Evolutionary conservation across 2,888 invertebrate genomes (phyloP).

Genomic region (Pseudeuparius sepicola): DNA sequence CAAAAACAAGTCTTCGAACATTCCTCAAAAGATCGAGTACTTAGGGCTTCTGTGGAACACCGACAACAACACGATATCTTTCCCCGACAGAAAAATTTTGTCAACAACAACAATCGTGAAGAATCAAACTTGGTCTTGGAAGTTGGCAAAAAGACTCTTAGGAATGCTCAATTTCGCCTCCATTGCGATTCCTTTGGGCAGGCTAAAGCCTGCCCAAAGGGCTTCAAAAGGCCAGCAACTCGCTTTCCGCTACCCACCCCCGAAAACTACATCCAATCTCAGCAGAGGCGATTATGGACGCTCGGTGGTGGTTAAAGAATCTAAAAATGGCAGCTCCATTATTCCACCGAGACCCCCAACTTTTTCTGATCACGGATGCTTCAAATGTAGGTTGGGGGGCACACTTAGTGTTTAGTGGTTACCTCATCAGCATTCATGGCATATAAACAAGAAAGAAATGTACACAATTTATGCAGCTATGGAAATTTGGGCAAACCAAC

Average conservation of each 20-base stretch:
- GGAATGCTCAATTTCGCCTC: slow-evolving; percentile 18
- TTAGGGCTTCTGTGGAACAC: slow-evolving; percentile 8
- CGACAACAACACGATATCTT: not conserved
- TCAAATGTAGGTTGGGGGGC: slow-evolving; percentile 19
- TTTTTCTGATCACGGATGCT: slow-evolving; percentile 21
- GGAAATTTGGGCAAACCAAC: not conserved
- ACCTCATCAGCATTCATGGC: slow-evolving; percentile 15
- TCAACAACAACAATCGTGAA: not conserved
- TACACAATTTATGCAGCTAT: slow-evolving; percentile 17
- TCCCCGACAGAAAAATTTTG: slow-evolving; percentile 1
- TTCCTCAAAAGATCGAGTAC: slow-evolving; percentile 2
- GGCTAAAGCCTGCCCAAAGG: slow-evolving; percentile 13
- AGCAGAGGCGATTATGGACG: slow-evolving; percentile 8
- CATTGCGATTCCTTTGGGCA: slow-evolving; percentile 15
- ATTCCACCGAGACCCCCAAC: slow-evolving; percentile 15
- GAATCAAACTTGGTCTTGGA: slow-evolving; percentile 4
- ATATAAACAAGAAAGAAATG: slow-evolving; percentile 21
- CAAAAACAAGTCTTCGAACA: slow-evolving; percentile 1
- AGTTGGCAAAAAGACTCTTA: slow-evolving; percentile 12
- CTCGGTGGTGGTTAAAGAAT: slow-evolving; percentile 18
- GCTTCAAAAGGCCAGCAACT: too few species aligned
- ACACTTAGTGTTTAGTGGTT: slow-evolving; percentile 5
- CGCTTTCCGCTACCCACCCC: too few species aligned
- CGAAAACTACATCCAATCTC: too few species aligned
- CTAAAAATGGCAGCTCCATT: slow-evolving; percentile 8